Base-by-base conservation (phyloP, 1,140 invertebrate species). In the Megalonaias nervosa region DNA sequence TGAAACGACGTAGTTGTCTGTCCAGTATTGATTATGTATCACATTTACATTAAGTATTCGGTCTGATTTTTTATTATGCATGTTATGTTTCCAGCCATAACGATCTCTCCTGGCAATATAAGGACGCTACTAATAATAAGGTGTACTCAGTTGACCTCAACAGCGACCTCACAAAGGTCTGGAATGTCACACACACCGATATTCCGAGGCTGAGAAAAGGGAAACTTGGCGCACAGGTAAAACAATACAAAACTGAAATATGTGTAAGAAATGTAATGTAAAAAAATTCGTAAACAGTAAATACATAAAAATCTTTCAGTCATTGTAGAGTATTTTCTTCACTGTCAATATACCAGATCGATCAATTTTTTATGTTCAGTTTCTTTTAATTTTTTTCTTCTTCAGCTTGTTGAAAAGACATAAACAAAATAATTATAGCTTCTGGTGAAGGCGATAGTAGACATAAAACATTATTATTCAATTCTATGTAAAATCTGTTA, bases 41-140 rank as follows among this genome's bases (percentile, higher is more conserved):
- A 19, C 11, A 4, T 9, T n/a, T 58, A 12, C 21, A 23, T 23
- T 19, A 23, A 15, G 57, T 60, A 21, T 23, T 58, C 48, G 48
- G 15, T 19, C n/a, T 12, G 9, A 1, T 12, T 19, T 48, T 57
- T 38, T n/a, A 57, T 19, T 76, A 13, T 77, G 38, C 59, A 48
- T 48, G 38, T 6, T 48, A 74, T 48, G 62, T n/a, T 38, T 81
- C 38, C 91, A 96, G 96, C 71, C 96, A 97, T 91, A 97, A 97
- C 91, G 96, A 97, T 91, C 93, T 97, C 87, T 94, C 96, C 64
- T 96, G 95, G 94, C 95, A 96, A 86, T 94, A 96, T 79, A 92
- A 95, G 79, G 94, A 94, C 86, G 95, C 95, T 89, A 93, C 95
- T 78, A 94, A 96, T 89, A 97, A 96, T 91, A 94, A 95, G 89